Evolutionary conservation across 2,888 invertebrate species (phyloP), one percentile per base, ranked within the genome.

Genomic region (Epiblema foenella): DNA sequence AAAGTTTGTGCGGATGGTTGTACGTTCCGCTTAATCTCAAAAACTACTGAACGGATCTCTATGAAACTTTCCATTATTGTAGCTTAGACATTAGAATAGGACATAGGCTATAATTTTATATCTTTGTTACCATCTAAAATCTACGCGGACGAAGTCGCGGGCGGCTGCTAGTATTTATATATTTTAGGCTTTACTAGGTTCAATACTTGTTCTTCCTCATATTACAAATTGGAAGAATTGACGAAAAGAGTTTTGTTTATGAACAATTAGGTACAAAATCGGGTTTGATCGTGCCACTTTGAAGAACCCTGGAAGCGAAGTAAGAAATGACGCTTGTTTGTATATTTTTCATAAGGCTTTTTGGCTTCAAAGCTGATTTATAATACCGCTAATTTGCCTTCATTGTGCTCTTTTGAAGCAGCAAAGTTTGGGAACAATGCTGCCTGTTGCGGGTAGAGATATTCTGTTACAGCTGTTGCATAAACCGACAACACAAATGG

Each of bases 301-400:
- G 29, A 60, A 46, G 29, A 49, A 24, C n/a, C 24, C 29, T 60
- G 46, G 5, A 29, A 10, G 5, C n/a, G 46, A 46, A 46, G 24
- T 17, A 29, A 60, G 29, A 24, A 60, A 24, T 4, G 60, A 4
- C 60, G 24, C 29, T 29, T 46, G 5, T 60, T 10, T 10, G 24
- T 17, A n/a, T 10, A 60, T 1, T 0, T 17, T 60, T 24, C 20
- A 4, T 29, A 46, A 15, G 29, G 0, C 60, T 9, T 24, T 46
- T n/a, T 11, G 24, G 3, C 1, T 9, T 60, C n/a, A 46, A n/a
- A 24, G 29, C 12, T 10, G 9, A 42, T 7, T 18, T n/a, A 46
- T 60, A 46, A 60, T 60, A 60, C 46, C 46, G 46, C 60, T 60
- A 46, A 60, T 29, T 49, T 29, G 46, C 60, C 24, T 46, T 9